Percentiles rank a stretch among this genome's conserved stretches.
phyloP scores from a whole-genome alignment of 1,140 invertebrate genomes.

The Asbolus verrucosus region DNA sequence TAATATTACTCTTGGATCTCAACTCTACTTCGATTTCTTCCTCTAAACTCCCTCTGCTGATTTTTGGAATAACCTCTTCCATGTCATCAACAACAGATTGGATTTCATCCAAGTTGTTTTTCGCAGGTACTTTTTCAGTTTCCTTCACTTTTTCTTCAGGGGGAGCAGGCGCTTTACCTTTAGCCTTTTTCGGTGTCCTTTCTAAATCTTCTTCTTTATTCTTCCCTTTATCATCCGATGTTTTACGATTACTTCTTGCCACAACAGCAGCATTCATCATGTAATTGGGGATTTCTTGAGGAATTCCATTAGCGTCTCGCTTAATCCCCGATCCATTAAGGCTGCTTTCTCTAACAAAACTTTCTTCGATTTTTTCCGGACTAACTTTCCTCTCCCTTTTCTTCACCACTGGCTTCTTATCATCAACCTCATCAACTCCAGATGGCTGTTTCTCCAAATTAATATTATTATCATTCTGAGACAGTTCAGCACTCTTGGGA shows the following conservation, averaged over 20 bases:
- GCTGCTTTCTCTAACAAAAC: slow-evolving; percentile 52
- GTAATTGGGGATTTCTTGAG: slow-evolving; percentile 75
- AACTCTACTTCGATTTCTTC: slow-evolving; percentile 27
- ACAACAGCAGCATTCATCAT: slow-evolving; percentile 78
- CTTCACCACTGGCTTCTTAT: slow-evolving; percentile 54
- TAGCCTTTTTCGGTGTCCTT: slow-evolving; percentile 72
- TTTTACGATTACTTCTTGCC: slow-evolving; percentile 75
- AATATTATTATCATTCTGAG: slow-evolving; percentile 62
- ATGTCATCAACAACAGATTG: slow-evolving; percentile 37
- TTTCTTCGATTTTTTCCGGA: slow-evolving; percentile 64
- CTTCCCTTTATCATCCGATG: slow-evolving; percentile 60
- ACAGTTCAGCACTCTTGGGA: slow-evolving; percentile 59
- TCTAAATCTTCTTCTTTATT: slow-evolving; percentile 63
- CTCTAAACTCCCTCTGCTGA: not conserved
- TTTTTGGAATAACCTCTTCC: slow-evolving; percentile 30
- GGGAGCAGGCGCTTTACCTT: slow-evolving; percentile 79
- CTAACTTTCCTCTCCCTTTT: slow-evolving; percentile 60
- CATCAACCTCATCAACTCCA: slow-evolving; percentile 64
- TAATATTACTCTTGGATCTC: slow-evolving; percentile 46
- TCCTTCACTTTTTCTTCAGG: slow-evolving; percentile 64
- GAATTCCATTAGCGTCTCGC: slow-evolving; percentile 71
- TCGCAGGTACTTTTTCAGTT: slow-evolving; percentile 44
- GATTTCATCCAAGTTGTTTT: slow-evolving; percentile 50
- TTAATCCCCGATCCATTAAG: slow-evolving; percentile 70
- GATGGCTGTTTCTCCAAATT: slow-evolving; percentile 64